Evolutionary conservation across 2,888 invertebrate genomes (phyloP).

Genomic region (Eremobia ochroleuca): DNA sequence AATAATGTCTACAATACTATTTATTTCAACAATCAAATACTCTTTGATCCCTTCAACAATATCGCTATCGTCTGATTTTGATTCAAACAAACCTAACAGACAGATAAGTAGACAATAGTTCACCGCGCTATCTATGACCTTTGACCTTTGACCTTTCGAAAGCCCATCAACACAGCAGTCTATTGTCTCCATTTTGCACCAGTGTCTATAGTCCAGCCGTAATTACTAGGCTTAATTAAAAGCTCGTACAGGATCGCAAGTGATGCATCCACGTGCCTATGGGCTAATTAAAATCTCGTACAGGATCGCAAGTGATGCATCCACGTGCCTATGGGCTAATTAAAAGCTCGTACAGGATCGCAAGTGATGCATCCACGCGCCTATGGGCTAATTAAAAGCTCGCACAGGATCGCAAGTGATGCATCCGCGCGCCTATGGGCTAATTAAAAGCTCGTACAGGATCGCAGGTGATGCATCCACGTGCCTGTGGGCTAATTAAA

Average conservation of each 20-base stretch:
- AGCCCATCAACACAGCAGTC: constrained; percentile 8
- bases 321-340: constrained; percentile 31
- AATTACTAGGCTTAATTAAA: constrained; percentile 53
- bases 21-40: neutral
- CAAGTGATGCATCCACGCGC: constrained; percentile 13
- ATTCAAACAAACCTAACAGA: neutral
- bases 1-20: neutral
- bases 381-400: constrained; percentile 43
- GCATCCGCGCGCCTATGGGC: constrained; percentile 1
- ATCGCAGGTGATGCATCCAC: constrained; percentile 12
- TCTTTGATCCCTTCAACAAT: constrained; percentile 4
- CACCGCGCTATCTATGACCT: neutral
- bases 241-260: constrained; percentile 13
- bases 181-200: constrained; percentile 1
- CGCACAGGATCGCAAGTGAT: constrained; percentile 16
- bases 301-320: constrained; percentile 16
- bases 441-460: constrained; percentile 46
- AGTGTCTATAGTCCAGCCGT: neutral
- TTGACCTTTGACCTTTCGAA: constrained; percentile 31
- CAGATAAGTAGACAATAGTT: neutral
- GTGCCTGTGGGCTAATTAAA: constrained; percentile 28
- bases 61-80: neutral
- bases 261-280: constrained; percentile 11
- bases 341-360: constrained; percentile 31
- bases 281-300: constrained; percentile 33